Evolutionary conservation across 2,797 vertebrate genomes (phyloP), one percentile per base, ranked within the genome.

Genomic region (Phoxinus dragarum): DNA sequence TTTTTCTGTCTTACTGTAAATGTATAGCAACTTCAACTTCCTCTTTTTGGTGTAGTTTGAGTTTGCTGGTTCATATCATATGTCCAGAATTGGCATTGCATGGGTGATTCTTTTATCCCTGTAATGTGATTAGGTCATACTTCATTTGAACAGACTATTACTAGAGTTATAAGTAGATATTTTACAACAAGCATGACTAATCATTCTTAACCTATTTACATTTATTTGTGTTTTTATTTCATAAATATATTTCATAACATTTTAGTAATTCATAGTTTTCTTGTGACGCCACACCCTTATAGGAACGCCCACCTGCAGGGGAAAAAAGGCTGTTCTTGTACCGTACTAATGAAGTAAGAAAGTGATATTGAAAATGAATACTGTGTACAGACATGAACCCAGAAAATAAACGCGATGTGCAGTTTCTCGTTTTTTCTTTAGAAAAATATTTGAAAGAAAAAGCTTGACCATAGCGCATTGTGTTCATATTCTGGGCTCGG

Each of bases 91-190:
- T 81, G 38, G 11, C 38, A 61, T 7, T 34, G 31, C 42, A 5
- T 27, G 42, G 38, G 31, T 17, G 54, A 74, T 75, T 52, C 31
- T 64, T 68, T 76, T 83, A 31, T 79, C 17, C 12, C 61, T 64
- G 31, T 73, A 34, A 47, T 73, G 40, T 74, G 12, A 31, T 56
- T 31, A 42, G n/a, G 11, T n/a, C 56, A 71, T 34, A 34, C 27
- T 71, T 31, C 88, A 89, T 71, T 85, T 80, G 47, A 86, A 81
- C 49, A 12, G 47, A 47, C 47, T 47, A 12, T 47, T 72, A 42
- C 38, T 72, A 10, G n/a, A 23, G 17, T 31, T 12, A 34, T 34
- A 64, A 64, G 11, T 36, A 36, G 31, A 56, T 21, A 0, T 38
- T 34, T 36, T 16, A 64, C 59, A 31, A 27, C 11, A 64, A 31